phyloP scores from a whole-genome alignment of 2,797 vertebrate genomes.

The Sus cebifrons region DNA sequence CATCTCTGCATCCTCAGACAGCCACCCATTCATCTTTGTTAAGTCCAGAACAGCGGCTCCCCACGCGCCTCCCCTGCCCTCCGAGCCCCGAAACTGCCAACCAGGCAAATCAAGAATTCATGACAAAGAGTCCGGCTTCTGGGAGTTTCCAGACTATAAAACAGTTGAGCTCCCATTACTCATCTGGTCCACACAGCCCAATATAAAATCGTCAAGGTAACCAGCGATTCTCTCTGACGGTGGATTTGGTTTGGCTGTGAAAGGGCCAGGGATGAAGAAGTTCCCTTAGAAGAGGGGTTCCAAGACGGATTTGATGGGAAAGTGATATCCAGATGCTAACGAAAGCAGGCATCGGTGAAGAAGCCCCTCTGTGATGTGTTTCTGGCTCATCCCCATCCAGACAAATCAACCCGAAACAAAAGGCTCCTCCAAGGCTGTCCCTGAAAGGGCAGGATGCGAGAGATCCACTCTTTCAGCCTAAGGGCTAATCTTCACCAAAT shows the following conservation, averaged over 20 bases:
- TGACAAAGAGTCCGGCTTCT: constrained; percentile 8
- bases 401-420: background rate
- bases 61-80: rapidly evolving
- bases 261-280: background rate
- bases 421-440: background rate
- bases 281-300: background rate
- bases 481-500: background rate
- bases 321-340: background rate
- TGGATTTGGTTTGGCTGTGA: background rate
- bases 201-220: background rate
- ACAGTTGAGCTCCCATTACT: background rate
- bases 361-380: background rate
- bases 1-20: background rate
- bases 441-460: background rate
- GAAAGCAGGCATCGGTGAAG: background rate
- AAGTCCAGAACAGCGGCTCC: background rate
- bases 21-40: background rate
- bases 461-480: background rate
- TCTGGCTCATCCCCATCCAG: background rate
- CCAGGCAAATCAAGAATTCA: constrained; percentile 3
- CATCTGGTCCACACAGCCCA: background rate
- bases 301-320: background rate
- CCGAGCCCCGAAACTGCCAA: background rate
- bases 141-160: background rate
- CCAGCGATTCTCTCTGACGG: background rate